Percentiles rank a stretch among this genome's conserved stretches.
phyloP scores from a whole-genome alignment of 2,888 invertebrate genomes.

The Eilema caniola region DNA sequence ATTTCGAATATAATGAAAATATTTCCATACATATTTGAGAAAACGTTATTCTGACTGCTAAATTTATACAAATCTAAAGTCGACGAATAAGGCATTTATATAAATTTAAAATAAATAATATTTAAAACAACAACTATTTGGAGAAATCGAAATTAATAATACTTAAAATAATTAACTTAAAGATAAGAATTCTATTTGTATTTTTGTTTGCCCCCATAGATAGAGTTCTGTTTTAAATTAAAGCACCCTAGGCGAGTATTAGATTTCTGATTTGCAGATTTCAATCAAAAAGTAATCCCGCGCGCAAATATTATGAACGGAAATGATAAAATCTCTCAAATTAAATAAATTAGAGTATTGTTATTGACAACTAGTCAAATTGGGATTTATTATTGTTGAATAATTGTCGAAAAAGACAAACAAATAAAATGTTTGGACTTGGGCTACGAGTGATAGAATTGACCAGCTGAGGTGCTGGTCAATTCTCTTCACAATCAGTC shows the following conservation, averaged over 20 bases:
- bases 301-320: constrained; percentile 65
- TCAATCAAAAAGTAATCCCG: constrained; percentile 49
- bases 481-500: no score
- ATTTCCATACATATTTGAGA: no score
- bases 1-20: no score
- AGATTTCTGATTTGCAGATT: constrained; percentile 55
- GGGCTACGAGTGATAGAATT: no score
- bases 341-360: constrained; percentile 62
- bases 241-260: constrained; percentile 58
- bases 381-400: constrained; percentile 48
- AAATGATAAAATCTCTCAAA: constrained; percentile 72
- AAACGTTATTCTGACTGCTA: background rate
- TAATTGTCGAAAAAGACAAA: no score
- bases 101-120: background rate
- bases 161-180: constrained; percentile 53
- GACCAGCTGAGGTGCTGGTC: no score
- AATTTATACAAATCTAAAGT: background rate
- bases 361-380: constrained; percentile 61
- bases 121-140: background rate
- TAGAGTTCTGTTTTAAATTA: constrained; percentile 79
- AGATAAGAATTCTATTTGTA: constrained; percentile 81
- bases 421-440: no score
- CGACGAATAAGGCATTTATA: background rate
- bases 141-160: constrained; percentile 46
- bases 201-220: constrained; percentile 62